phyloP scores from a whole-genome alignment of 1,140 invertebrate genomes.

The Drosophila santomea region DNA sequence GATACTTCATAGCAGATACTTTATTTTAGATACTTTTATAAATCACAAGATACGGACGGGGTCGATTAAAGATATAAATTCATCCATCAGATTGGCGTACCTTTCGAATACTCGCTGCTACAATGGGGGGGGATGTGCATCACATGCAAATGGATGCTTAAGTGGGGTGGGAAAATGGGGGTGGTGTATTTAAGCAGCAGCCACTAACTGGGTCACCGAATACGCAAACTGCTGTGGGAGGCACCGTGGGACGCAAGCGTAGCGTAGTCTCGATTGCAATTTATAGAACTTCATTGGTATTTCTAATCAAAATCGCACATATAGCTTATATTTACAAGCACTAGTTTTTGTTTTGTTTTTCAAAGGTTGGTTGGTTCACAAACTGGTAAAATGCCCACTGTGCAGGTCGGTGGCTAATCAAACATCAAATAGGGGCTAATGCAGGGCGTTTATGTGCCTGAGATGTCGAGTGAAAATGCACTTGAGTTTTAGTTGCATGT shows the following conservation, averaged over 20 bases:
- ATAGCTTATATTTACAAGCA: too few species aligned
- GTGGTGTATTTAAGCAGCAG: constrained; percentile 46
- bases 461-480: constrained; percentile 36
- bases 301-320: too few species aligned
- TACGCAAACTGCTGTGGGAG: constrained; percentile 49
- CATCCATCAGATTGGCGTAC: too few species aligned
- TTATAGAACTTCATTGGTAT: background rate
- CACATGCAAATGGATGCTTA: constrained; percentile 13
- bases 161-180: constrained; percentile 14
- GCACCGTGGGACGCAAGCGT: constrained; percentile 38
- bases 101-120: constrained; percentile 11
- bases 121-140: background rate
- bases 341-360: too few species aligned
- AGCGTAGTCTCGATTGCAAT: background rate
- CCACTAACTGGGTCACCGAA: constrained; percentile 69
- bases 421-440: constrained; percentile 41
- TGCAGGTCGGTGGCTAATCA: constrained; percentile 26
- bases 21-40: background rate
- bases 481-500: constrained; percentile 57
- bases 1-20: too few species aligned
- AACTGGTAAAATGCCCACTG: background rate
- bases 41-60: too few species aligned
- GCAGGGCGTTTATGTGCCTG: constrained; percentile 46
- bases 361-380: too few species aligned
- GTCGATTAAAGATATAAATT: too few species aligned